Conservation (phyloP, 2,113 vertebrate species). For the Strix uralensis region DNA sequence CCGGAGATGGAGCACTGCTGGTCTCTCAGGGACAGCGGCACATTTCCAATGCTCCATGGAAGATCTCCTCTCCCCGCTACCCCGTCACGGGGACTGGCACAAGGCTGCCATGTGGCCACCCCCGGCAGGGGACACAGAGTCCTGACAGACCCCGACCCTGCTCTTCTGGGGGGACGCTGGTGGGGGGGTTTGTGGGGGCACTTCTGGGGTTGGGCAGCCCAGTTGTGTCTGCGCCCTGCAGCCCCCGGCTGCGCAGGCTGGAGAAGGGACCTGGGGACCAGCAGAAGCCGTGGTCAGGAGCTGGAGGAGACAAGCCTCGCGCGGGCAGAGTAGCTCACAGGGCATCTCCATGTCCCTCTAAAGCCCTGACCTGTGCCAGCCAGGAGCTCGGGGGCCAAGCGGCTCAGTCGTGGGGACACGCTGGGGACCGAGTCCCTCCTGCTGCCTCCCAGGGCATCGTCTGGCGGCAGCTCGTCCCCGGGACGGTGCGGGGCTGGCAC, state of each 20-base stretch:
- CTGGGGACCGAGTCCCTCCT: background rate
- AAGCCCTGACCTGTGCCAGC: background rate
- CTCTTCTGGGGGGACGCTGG: background rate
- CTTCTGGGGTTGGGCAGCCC: background rate
- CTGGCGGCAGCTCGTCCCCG: rapidly evolving
- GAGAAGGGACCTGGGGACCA: rapidly evolving
- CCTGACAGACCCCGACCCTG: rapidly evolving
- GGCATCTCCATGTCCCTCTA: rapidly evolving
- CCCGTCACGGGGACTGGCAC: background rate
- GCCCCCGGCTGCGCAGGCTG: rapidly evolving
- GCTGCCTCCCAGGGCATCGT: rapidly evolving
- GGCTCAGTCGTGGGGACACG: rapidly evolving
- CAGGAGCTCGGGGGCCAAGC: background rate
- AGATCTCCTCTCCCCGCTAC: background rate
- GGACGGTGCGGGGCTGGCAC: rapidly evolving
- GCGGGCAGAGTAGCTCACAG: rapidly evolving
- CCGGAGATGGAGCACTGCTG: background rate
- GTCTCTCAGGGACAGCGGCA: background rate
- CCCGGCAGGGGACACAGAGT: background rate
- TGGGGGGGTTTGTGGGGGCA: rapidly evolving
- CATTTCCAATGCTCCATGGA: background rate
- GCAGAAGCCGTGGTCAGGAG: background rate
- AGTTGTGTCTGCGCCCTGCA: rapidly evolving
- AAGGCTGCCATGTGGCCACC: background rate
- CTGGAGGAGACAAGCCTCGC: background rate